Conservation (phyloP, 1,140 invertebrate species). For the Chironomus tepperi region DNA sequence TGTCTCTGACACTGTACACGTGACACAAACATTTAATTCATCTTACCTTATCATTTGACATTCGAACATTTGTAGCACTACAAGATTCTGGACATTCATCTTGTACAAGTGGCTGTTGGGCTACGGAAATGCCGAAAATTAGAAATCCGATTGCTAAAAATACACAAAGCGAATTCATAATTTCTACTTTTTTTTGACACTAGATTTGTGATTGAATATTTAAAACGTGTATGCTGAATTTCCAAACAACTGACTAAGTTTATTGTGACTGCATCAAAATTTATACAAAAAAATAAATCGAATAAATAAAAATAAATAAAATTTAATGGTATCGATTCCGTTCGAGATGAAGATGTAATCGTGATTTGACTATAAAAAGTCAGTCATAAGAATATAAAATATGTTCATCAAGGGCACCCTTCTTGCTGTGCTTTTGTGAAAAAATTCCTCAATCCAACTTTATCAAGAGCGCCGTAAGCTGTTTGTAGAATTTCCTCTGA, state of each 20-base stretch:
- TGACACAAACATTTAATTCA: not conserved
- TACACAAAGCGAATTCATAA: no score
- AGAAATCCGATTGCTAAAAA: no score
- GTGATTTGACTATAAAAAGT: not conserved
- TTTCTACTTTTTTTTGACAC: no score
- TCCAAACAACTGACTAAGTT: not conserved
- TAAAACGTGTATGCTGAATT: not conserved
- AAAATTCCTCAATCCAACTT: slow-evolving; percentile 63
- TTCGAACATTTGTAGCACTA: not conserved
- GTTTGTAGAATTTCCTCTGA: slow-evolving; percentile 50
- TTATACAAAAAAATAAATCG: not conserved
- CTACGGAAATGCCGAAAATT: not conserved
- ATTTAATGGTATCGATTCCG: not conserved
- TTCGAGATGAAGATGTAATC: not conserved
- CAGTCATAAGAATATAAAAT: not conserved
- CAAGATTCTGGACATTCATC: not conserved
- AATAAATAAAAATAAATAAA: no score
- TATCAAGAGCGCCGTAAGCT: slow-evolving; percentile 63
- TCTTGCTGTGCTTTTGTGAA: slow-evolving; percentile 67
- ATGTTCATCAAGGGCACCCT: slow-evolving; percentile 44
- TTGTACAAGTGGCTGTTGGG: not conserved
- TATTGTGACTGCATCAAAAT: not conserved
- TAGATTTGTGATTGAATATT: no score
- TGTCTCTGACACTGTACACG: no score
- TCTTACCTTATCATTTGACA: not conserved